phyloP scores from a whole-genome alignment of 2,888 invertebrate species.

The Phrixothrix hirtus region DNA sequence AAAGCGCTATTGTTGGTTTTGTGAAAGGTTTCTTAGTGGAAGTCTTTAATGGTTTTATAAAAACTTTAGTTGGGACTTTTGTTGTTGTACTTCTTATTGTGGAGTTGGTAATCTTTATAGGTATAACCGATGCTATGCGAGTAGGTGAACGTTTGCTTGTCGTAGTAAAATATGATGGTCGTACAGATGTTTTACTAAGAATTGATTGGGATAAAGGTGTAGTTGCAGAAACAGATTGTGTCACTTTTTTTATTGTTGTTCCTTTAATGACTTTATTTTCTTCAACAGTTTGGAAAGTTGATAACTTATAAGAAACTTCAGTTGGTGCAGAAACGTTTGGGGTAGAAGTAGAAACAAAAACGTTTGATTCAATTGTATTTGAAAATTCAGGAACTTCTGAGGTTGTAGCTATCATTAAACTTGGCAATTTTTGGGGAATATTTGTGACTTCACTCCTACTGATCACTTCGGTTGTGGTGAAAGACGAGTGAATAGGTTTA shows the following conservation, averaged over 20 bases:
- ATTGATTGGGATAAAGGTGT: constrained; percentile 12
- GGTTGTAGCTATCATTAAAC: too few relatives aligned
- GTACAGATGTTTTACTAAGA: too few relatives aligned
- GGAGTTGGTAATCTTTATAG: constrained; percentile 34
- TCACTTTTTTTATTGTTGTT: constrained; percentile 30
- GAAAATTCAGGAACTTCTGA: constrained; percentile 2
- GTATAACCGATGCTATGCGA: constrained; percentile 31
- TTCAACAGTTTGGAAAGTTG: constrained; percentile 76
- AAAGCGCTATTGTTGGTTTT: constrained; percentile 41
- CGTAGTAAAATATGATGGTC: constrained; percentile 8
- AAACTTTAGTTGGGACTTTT: constrained; percentile 18
- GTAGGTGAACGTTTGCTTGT: constrained; percentile 40
- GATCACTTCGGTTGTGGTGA: too few relatives aligned
- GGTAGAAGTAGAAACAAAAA: constrained; percentile 40
- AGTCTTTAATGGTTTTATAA: constrained; percentile 50
- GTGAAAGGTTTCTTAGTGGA: constrained; percentile 48
- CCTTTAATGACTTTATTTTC: constrained; percentile 44
- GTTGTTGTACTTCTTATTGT: constrained; percentile 41
- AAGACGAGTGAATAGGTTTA: too few relatives aligned
- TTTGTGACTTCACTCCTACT: too few relatives aligned
- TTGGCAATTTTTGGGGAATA: too few relatives aligned
- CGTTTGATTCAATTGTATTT: constrained; percentile 8
- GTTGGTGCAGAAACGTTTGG: constrained; percentile 48
- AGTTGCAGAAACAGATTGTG: constrained; percentile 27
- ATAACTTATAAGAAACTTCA: constrained; percentile 63